Percentiles rank a stretch among this genome's conserved stretches.
phyloP scores from a whole-genome alignment of 2,113 vertebrate genomes.

The Cyprinodon tularosa region DNA sequence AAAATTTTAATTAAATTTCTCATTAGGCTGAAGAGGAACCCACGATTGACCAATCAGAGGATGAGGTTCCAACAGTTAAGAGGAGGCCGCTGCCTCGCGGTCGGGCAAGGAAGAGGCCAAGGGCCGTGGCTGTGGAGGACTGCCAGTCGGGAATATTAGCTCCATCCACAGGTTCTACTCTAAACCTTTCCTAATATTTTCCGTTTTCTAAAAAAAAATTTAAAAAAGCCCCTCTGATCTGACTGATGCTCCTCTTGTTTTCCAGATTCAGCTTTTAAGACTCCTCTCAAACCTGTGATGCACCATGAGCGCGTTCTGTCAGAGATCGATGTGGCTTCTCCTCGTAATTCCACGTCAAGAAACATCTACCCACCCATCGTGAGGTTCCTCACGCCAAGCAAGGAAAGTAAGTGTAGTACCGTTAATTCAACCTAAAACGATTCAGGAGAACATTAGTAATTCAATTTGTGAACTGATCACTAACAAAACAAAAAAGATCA shows the following conservation, averaged over 20 bases:
- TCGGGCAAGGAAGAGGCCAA: constrained; percentile 49
- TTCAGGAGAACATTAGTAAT: neutral
- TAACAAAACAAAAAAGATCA: neutral
- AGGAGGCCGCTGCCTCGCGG: constrained; percentile 51
- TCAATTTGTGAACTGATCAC: neutral
- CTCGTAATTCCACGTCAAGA: constrained; percentile 60
- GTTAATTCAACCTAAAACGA: neutral
- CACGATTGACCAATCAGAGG: constrained; percentile 28
- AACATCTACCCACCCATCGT: constrained; percentile 79
- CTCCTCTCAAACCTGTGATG: constrained; percentile 62
- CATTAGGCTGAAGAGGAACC: constrained; percentile 50
- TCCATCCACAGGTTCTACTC: neutral
- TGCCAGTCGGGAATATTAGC: constrained; percentile 48
- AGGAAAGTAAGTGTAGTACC: constrained; percentile 74
- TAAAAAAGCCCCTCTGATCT: neutral
- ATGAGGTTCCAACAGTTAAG: constrained; percentile 62
- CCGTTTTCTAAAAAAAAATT: neutral
- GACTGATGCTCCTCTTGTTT: neutral
- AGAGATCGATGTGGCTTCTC: constrained; percentile 44
- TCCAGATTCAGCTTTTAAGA: constrained; percentile 73
- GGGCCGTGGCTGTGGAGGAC: constrained; percentile 50
- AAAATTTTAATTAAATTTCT: neutral
- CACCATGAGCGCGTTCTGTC: constrained; percentile 44
- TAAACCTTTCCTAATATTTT: neutral
- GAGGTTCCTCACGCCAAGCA: constrained; percentile 78